These are phyloP conservation scores for Cynocephalus volans DNA, from an alignment of 2,113 vertebrate genomes.

Conservation along the genomic window DNA sequence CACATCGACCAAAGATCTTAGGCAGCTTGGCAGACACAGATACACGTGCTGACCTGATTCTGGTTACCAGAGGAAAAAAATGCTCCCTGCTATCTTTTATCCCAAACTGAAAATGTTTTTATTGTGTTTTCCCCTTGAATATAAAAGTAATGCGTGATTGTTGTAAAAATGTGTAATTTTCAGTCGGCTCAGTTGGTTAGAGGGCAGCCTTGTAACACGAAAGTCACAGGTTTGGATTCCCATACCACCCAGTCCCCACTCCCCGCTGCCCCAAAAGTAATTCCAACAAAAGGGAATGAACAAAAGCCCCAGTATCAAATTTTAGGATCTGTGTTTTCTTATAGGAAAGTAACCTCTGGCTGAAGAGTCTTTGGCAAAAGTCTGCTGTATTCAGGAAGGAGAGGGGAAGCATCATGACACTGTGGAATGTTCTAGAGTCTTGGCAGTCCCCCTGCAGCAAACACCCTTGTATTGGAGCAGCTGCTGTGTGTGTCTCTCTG, in stretches of 20 bases:
- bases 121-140: conserved; percentile 48
- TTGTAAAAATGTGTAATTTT: conserved; percentile 50
- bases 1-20: not conserved
- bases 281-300: conserved; percentile 47
- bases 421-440: conserved; percentile 55
- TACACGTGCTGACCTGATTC: not conserved
- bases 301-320: conserved; percentile 43
- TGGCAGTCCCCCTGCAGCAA: not conserved
- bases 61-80: not conserved
- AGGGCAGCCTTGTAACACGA: too few relatives aligned
- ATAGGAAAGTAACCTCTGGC: not conserved
- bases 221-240: too few relatives aligned
- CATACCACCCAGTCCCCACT: too few relatives aligned
- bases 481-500: not conserved
- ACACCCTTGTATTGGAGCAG: not conserved
- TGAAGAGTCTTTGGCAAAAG: conserved; percentile 32
- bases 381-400: not conserved
- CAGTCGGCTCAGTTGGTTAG: too few relatives aligned
- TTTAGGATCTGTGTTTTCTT: not conserved
- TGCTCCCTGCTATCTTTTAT: not conserved
- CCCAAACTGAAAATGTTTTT: conserved; percentile 23
- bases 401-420: not conserved
- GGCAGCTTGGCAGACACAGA: not conserved
- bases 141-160: conserved; percentile 42
- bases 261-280: not conserved